Evolutionary conservation across 2,888 invertebrate species (phyloP).

Genomic region (Teleiodes luculella): DNA sequence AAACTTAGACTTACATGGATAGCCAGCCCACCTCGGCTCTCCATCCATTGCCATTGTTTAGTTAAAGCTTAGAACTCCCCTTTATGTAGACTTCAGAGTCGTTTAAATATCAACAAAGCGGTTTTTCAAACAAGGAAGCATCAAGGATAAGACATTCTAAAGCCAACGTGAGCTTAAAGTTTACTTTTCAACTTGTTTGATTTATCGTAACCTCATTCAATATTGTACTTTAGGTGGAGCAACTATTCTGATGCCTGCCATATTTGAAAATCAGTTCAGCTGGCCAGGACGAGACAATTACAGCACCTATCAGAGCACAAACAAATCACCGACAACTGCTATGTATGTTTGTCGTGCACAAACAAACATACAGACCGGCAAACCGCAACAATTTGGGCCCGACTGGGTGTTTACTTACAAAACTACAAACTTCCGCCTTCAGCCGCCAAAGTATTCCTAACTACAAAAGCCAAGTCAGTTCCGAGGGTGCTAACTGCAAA

Average conservation of each 20-base stretch:
- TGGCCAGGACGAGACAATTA: constrained; percentile 13
- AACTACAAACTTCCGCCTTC: constrained; percentile 37
- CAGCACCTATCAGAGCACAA: constrained; percentile 37
- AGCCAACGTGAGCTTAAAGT: too few species aligned
- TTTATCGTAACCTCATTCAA: too few species aligned
- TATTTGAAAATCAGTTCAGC: neutral
- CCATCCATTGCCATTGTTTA: too few species aligned
- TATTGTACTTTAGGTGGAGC: neutral
- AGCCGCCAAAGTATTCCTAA: neutral
- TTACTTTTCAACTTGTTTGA: too few species aligned
- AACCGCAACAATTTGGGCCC: constrained; percentile 58
- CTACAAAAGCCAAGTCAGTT: neutral
- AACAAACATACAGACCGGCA: constrained; percentile 45
- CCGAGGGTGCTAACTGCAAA: neutral
- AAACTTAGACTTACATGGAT: too few species aligned
- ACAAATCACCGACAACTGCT: constrained; percentile 56
- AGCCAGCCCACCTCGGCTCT: too few species aligned
- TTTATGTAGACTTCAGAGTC: too few species aligned
- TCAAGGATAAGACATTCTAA: too few species aligned
- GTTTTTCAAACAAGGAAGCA: too few species aligned
- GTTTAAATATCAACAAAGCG: too few species aligned
- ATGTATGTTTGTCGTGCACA: constrained; percentile 48
- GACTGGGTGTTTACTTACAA: constrained; percentile 57
- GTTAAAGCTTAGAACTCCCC: too few species aligned
- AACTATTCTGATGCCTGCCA: neutral